Percentiles rank a stretch among this genome's conserved stretches.
Conservation (phyloP, 2,797 vertebrate genomes). For the Microctenopoma steveboyesi region DNA sequence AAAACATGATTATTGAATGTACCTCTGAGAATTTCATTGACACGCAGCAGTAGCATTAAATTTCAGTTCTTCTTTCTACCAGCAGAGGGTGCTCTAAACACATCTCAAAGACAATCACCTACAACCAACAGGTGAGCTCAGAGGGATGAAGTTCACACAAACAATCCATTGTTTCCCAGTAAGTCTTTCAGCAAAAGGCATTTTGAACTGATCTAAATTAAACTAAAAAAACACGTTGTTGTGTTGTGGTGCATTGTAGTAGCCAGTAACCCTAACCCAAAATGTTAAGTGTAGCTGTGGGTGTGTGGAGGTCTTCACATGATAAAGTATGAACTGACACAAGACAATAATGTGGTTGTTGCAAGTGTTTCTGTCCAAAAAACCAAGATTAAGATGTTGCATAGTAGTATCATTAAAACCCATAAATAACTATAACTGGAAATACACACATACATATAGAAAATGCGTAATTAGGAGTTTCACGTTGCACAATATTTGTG, state of each 20-base stretch:
- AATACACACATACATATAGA: conserved; percentile 7
- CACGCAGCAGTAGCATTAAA: not conserved
- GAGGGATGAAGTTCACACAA: not conserved
- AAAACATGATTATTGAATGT: not conserved
- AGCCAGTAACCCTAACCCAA: not conserved
- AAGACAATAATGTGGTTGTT: conserved; percentile 21
- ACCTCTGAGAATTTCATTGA: not conserved
- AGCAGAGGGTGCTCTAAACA: conserved; percentile 5
- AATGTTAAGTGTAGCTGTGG: conserved; percentile 8
- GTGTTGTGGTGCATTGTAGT: not conserved
- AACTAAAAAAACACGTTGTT: too few relatives aligned
- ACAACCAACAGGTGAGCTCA: not conserved
- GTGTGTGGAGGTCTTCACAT: not conserved
- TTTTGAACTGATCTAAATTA: not conserved
- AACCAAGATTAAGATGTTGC: not conserved
- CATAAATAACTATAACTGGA: conserved; percentile 50
- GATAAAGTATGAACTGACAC: conserved; percentile 49
- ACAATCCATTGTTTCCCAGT: conserved; percentile 1
- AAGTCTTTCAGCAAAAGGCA: not conserved
- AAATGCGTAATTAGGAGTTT: conserved; percentile 34
- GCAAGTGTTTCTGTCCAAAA: conserved; percentile 34
- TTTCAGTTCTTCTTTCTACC: conserved; percentile 12
- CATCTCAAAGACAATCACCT: not conserved
- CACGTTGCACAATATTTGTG: conserved; percentile 41
- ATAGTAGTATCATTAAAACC: conserved; percentile 20